Evolutionary conservation across 2,113 vertebrate genomes (phyloP).

Genomic region (Siniperca knerii): DNA sequence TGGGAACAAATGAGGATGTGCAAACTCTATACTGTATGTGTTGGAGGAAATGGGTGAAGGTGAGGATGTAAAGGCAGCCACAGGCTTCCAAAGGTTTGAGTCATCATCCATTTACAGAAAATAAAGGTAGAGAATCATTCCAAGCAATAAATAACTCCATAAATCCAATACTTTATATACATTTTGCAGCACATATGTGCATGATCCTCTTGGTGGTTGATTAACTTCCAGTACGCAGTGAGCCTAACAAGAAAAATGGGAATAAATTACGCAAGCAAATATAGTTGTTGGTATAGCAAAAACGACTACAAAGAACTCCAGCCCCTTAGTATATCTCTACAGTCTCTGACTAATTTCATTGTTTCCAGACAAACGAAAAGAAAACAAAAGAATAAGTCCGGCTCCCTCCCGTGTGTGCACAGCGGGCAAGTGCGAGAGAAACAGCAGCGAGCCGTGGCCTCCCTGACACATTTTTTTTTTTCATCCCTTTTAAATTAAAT

Average conservation of each 20-base stretch:
- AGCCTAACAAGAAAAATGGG: conserved; percentile 29
- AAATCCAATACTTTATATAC: background rate
- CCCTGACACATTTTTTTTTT: conserved; percentile 54
- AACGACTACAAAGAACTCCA: conserved; percentile 42
- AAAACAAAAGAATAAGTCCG: conserved; percentile 57
- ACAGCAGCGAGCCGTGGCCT: conserved; percentile 53
- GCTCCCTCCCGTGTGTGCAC: conserved; percentile 56
- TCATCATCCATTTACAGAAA: conserved; percentile 33
- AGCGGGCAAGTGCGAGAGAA: conserved; percentile 54
- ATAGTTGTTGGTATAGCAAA: conserved; percentile 57
- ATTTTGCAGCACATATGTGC: conserved; percentile 4
- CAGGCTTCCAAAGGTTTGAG: background rate
- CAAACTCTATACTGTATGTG: background rate
- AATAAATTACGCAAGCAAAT: conserved; percentile 64
- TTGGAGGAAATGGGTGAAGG: conserved; percentile 12
- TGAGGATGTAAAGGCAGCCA: conserved; percentile 1
- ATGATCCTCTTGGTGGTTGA: background rate
- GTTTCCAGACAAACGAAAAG: conserved; percentile 63
- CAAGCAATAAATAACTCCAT: conserved; percentile 34
- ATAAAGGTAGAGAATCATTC: background rate
- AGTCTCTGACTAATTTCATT: conserved; percentile 55
- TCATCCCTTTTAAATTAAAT: conserved; percentile 78
- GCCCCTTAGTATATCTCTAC: conserved; percentile 23
- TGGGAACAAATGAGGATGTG: background rate
- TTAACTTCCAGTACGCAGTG: conserved; percentile 10